Conservation (phyloP, 1,140 invertebrate genomes). For the Cydia strobilella region DNA sequence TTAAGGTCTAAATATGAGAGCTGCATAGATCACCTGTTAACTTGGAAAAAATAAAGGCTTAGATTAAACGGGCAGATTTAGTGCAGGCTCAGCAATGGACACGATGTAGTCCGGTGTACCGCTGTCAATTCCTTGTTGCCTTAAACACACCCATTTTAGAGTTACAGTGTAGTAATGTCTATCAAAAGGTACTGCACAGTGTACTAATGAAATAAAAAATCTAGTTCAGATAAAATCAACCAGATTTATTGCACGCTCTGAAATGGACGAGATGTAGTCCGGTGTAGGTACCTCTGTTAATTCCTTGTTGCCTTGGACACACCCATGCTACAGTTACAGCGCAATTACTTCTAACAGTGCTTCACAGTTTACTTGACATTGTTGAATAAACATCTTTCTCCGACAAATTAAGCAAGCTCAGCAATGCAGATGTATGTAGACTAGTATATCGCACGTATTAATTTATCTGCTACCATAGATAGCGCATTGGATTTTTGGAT, state of each 20-base stretch:
- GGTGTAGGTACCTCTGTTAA: slow-evolving; percentile 50
- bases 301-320: slow-evolving; percentile 67
- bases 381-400: too few relatives aligned
- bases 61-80: too few relatives aligned
- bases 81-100: slow-evolving; percentile 42
- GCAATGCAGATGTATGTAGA: too few relatives aligned
- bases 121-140: slow-evolving; percentile 62
- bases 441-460: too few relatives aligned
- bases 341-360: not conserved
- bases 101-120: slow-evolving; percentile 44
- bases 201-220: not conserved
- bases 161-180: not conserved
- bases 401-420: too few relatives aligned
- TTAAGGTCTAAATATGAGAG: too few relatives aligned
- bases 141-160: slow-evolving; percentile 63
- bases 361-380: too few relatives aligned
- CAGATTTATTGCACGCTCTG: not conserved
- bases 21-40: too few relatives aligned
- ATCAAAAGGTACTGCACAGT: not conserved
- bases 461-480: too few relatives aligned
- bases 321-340: slow-evolving; percentile 46
- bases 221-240: not conserved
- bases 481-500: too few relatives aligned
- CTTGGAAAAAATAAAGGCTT: too few relatives aligned
- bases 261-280: slow-evolving; percentile 57